These are phyloP conservation scores for Zaprionus nigranus DNA, from an alignment of 1,140 invertebrate species.

Conservation along the genomic window DNA sequence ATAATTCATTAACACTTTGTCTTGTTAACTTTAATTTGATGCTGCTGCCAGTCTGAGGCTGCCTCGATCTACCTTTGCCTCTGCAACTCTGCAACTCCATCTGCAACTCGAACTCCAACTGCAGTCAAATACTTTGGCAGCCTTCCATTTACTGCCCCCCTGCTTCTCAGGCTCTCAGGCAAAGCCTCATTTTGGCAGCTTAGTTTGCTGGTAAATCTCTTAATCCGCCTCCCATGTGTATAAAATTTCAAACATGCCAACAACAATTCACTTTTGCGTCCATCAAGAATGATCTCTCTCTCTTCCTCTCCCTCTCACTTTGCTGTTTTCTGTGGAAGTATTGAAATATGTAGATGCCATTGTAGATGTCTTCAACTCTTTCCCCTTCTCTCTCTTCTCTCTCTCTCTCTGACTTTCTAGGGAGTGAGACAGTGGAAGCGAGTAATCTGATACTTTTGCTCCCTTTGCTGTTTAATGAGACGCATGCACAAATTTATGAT, in stretches of 20 bases:
- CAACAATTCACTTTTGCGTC: constrained; percentile 77
- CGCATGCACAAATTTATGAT: constrained; percentile 84
- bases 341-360: constrained; percentile 24
- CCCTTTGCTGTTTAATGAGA: constrained; percentile 83
- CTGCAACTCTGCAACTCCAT: background rate
- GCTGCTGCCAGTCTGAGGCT: constrained; percentile 5
- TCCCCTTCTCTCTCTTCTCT: background rate
- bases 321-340: constrained; percentile 60
- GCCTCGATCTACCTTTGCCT: background rate
- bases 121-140: constrained; percentile 40
- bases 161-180: constrained; percentile 1
- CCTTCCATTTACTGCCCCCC: constrained; percentile 31
- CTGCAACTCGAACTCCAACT: background rate
- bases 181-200: constrained; percentile 44
- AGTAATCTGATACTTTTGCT: constrained; percentile 82
- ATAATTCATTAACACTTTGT: constrained; percentile 84
- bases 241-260: constrained; percentile 82
- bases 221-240: constrained; percentile 79
- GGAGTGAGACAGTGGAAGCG: background rate
- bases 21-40: constrained; percentile 79
- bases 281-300: constrained; percentile 55
- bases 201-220: constrained; percentile 59
- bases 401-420: background rate
- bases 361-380: constrained; percentile 11
- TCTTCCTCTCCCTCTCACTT: background rate